Evolutionary conservation across 2,113 vertebrate genomes (phyloP), one percentile per base, ranked within the genome.

Genomic region (Nestor notabilis): DNA sequence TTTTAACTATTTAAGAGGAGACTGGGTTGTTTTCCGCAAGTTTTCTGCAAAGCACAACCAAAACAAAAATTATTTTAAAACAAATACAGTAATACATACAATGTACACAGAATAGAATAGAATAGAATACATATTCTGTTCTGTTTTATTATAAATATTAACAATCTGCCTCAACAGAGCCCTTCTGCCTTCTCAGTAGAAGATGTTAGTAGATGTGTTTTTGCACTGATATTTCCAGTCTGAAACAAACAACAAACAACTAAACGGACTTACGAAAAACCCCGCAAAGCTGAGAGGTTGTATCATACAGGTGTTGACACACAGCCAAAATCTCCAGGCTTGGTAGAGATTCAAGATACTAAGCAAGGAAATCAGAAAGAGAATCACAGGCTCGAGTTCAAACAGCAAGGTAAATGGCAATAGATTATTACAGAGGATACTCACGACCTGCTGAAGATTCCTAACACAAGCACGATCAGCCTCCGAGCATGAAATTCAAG

Each of bases 381-480:
- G 56, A 91, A 90, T 37, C 41, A 52, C 29, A 9, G 61, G 55
- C 92, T 94, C 5, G 21, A 83, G 52, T 65, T 83, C 49, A 79
- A 82, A 74, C 33, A 71, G 71, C 87, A 95, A 95, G 6, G 44
- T 52, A 87, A 94, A 84, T 11, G 69, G 90, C 21, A 31, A 83
- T 3, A 80, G 60, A 69, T 82, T 18, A 83, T 69, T 35, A 82
- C 58, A 50, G 74, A 77, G 68, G 88, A 94, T 75, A 18, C 2
- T 70, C 47, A 31, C 33, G 0, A 58, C 8, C 0, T 3, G 2
- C 68, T 9, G 3, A 68, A 58, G 56, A 41, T 53, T 68, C 58
- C 58, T 39, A 47, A 39, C 90, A 41, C 0, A 4, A 93, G 52
- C 80, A 33, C 29, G 0, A 76, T 71, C 9, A 87, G 74, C 78